These are phyloP conservation scores for Amblyteles armatorius DNA, from an alignment of 2,888 invertebrate genomes.

Conservation along the genomic window DNA sequence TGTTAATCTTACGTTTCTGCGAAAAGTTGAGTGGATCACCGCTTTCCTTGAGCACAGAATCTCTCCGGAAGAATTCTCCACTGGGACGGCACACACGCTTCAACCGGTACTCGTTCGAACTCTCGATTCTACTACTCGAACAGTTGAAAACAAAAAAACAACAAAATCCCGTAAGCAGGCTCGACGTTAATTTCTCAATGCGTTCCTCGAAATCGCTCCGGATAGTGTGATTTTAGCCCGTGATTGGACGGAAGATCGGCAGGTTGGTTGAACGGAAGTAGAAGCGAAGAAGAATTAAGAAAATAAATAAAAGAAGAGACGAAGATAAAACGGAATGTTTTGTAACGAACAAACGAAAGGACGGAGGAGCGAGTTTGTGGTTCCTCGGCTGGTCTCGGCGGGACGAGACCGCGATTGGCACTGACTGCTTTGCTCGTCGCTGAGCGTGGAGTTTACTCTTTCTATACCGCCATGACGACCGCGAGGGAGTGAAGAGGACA, in stretches of 20 bases:
- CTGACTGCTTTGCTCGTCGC: slow-evolving; percentile 54
- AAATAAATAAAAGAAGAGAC: background rate
- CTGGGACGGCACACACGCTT: background rate
- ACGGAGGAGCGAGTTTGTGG: slow-evolving; percentile 34
- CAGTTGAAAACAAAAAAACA: background rate
- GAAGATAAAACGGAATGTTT: slow-evolving; percentile 1
- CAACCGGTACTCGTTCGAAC: background rate
- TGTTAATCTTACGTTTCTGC: background rate
- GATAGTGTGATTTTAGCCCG: slow-evolving; percentile 4
- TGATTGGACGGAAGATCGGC: background rate
- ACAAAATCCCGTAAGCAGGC: background rate
- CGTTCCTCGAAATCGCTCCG: background rate
- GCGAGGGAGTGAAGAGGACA: slow-evolving; percentile 53
- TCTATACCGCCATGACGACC: slow-evolving; percentile 30
- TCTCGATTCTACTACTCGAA: background rate
- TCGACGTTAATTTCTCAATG: background rate
- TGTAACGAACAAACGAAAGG: slow-evolving; percentile 53
- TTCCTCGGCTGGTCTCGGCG: slow-evolving; percentile 57
- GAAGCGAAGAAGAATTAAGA: background rate
- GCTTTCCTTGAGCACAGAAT: background rate
- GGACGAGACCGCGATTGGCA: slow-evolving; percentile 68
- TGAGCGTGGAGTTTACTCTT: slow-evolving; percentile 52
- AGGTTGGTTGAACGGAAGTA: background rate
- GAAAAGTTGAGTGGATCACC: background rate
- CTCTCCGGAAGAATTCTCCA: background rate